Percentiles rank a stretch among this genome's conserved stretches.
phyloP scores from a whole-genome alignment of 2,797 vertebrate genomes.

The Schizopygopsis malacanthus region DNA sequence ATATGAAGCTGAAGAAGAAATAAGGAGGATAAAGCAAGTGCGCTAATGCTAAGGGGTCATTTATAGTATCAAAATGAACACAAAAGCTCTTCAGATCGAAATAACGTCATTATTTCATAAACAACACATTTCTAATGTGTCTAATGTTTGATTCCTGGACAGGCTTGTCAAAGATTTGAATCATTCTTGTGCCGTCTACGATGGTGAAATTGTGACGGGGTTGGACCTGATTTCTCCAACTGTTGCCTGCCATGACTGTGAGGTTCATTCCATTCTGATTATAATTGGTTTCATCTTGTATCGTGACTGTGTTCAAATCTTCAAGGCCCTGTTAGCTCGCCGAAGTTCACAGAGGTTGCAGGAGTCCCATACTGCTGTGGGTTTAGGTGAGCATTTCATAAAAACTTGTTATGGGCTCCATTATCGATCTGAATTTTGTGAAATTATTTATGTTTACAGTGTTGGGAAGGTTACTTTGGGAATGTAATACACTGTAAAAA shows the following conservation, averaged over 20 bases:
- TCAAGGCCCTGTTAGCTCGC: constrained; percentile 19
- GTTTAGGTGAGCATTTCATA: neutral
- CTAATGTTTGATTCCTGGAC: neutral
- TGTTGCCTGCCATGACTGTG: constrained; percentile 31
- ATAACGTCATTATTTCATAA: neutral
- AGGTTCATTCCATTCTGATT: constrained; percentile 61
- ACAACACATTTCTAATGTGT: neutral
- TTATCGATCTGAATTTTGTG: neutral
- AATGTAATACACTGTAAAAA: too few relatives aligned
- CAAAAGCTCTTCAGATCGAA: neutral
- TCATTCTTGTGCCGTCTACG: constrained; percentile 9
- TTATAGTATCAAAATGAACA: neutral
- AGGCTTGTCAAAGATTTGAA: constrained; percentile 8
- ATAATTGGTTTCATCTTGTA: constrained; percentile 64
- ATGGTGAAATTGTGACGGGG: constrained; percentile 27
- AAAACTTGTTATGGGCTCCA: constrained; percentile 1
- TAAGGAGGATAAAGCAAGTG: neutral
- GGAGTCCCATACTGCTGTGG: neutral
- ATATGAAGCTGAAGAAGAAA: constrained; percentile 28
- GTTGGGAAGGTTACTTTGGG: too few relatives aligned
- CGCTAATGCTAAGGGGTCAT: constrained; percentile 1
- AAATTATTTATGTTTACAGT: neutral
- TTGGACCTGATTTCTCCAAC: constrained; percentile 11
- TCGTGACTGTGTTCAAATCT: constrained; percentile 53
- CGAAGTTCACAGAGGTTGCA: constrained; percentile 18